A percentile compares a stretch with the other conserved stretches of the same genome.
phyloP scores from a whole-genome alignment of 92 coral and sea anemone species.

The Diadumene lineata region DNA sequence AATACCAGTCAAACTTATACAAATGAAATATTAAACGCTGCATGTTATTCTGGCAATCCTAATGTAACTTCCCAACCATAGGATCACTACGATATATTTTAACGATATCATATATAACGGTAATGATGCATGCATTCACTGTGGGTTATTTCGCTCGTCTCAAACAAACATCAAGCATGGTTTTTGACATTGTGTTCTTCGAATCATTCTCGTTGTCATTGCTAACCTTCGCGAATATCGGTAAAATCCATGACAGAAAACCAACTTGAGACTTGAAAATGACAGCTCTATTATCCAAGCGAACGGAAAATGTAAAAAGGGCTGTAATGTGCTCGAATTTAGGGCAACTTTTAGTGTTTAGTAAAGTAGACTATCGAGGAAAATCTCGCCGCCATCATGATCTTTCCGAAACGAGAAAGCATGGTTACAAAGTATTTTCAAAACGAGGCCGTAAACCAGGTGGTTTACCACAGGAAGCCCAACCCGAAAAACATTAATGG shows the following conservation, averaged over 20 bases:
- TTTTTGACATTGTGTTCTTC: background rate
- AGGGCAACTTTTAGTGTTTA: background rate
- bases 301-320: background rate
- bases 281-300: background rate
- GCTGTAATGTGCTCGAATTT: background rate
- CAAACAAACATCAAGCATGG: background rate
- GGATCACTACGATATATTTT: background rate
- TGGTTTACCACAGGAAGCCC: constrained; percentile 2
- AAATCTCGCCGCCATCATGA: background rate
- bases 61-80: too few species aligned
- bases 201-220: background rate
- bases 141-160: background rate
- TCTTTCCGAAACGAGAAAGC: background rate
- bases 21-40: background rate
- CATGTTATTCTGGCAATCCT: too few species aligned
- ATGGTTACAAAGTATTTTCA: constrained; percentile 7
- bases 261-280: background rate
- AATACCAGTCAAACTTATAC: background rate
- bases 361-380: background rate
- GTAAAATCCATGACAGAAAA: constrained; percentile 69
- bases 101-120: background rate
- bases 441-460: constrained; percentile 12
- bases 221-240: constrained; percentile 85
- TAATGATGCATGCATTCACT: too few species aligned
- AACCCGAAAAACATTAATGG: too few species aligned